Conservation (phyloP, 2,888 invertebrate genomes). For the Camptogramma bilineatum region DNA sequence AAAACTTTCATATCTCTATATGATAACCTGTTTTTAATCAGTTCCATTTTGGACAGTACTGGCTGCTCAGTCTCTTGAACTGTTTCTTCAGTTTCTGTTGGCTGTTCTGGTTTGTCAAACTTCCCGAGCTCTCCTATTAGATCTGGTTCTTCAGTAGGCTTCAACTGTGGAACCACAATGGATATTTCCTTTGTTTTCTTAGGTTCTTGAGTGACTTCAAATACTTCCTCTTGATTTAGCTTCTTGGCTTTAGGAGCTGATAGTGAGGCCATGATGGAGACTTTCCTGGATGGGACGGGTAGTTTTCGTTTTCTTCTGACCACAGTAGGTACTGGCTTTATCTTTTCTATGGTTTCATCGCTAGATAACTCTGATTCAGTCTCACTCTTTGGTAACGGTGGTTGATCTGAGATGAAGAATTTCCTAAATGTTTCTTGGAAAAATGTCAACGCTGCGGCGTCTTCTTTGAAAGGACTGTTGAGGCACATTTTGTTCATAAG, state of each 20-base stretch:
- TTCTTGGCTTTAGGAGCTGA: slow-evolving; percentile 63
- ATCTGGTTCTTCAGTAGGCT: slow-evolving; percentile 65
- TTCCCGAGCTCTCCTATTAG: slow-evolving; percentile 76
- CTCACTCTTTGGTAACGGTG: slow-evolving; percentile 63
- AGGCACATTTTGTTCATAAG: slow-evolving; percentile 98
- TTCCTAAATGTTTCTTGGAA: slow-evolving; percentile 70
- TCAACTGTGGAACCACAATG: slow-evolving; percentile 71
- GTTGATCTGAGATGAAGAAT: slow-evolving; percentile 59
- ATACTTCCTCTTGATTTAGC: slow-evolving; percentile 70
- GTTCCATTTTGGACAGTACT: slow-evolving; percentile 87
- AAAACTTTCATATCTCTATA: slow-evolving; percentile 89
- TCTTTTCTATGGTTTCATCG: slow-evolving; percentile 64
- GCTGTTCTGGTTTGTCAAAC: slow-evolving; percentile 64
- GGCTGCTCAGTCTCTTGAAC: slow-evolving; percentile 60
- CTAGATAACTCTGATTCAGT: slow-evolving; percentile 77
- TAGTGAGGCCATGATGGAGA: slow-evolving; percentile 54
- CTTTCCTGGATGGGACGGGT: slow-evolving; percentile 65
- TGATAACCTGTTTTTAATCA: slow-evolving; percentile 89
- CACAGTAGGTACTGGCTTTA: slow-evolving; percentile 54
- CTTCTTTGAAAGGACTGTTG: slow-evolving; percentile 91
- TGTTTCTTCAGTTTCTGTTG: slow-evolving; percentile 48
- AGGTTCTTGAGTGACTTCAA: slow-evolving; percentile 69
- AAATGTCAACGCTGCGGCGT: slow-evolving; percentile 59
- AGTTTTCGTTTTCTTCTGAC: slow-evolving; percentile 70
- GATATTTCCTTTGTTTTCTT: slow-evolving; percentile 71